phyloP scores from a whole-genome alignment of 2,113 vertebrate genomes.

The Sardina pilchardus region DNA sequence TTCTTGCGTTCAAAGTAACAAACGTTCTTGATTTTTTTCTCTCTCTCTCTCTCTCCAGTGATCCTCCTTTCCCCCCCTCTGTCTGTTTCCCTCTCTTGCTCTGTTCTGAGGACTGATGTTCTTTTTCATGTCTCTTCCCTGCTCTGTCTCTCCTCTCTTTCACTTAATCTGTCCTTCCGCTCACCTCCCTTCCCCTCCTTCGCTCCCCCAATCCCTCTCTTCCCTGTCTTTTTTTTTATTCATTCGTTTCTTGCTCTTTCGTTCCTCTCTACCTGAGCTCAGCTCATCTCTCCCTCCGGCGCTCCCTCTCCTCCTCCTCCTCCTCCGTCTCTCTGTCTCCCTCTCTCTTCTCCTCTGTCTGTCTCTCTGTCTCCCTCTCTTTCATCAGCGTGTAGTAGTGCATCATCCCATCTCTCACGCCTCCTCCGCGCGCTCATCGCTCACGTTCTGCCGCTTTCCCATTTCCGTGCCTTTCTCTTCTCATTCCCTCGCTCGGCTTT shows the following conservation, averaged over 20 bases:
- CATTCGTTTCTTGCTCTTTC: not conserved
- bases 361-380: not conserved
- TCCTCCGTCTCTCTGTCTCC: not conserved
- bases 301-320: not conserved
- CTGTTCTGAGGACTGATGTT: not conserved
- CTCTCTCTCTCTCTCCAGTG: not conserved
- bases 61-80: not conserved
- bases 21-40: not conserved
- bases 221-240: not conserved
- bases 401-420: not conserved
- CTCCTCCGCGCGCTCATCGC: not conserved
- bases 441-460: not conserved
- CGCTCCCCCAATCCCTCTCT: not conserved
- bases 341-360: not conserved
- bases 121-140: constrained; percentile 5
- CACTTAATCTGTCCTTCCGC: constrained; percentile 8
- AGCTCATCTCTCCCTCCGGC: not conserved
- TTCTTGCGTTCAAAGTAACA: not conserved
- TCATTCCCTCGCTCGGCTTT: not conserved
- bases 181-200: not conserved
- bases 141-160: constrained; percentile 31
- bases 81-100: not conserved
- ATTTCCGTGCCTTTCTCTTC: not conserved
- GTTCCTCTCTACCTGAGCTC: not conserved
- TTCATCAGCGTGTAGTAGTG: not conserved